Evolutionary conservation across 2,888 invertebrate genomes (phyloP).

Genomic region (Drosophila colorata): DNA sequence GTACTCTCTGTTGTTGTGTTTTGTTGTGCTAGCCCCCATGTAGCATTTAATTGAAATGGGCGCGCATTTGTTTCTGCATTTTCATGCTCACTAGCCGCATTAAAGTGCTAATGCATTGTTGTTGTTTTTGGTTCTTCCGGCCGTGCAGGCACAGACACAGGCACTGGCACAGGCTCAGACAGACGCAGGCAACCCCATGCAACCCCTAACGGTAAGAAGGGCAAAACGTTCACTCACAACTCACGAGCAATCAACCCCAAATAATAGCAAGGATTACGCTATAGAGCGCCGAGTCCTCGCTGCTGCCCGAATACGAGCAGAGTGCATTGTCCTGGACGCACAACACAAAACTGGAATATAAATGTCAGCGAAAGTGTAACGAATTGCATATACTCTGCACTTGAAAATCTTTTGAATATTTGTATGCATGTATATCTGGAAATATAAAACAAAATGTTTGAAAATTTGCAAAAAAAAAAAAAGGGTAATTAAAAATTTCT

Average conservation of each 20-base stretch:
- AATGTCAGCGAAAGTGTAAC: neutral
- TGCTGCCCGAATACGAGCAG: constrained; percentile 26
- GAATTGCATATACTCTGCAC: constrained; percentile 24
- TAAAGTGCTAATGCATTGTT: constrained; percentile 83
- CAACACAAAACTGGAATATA: constrained; percentile 22
- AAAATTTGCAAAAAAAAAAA: neutral
- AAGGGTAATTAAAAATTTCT: neutral
- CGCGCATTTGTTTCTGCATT: constrained; percentile 77
- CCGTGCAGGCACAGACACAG: constrained; percentile 1
- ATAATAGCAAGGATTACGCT: constrained; percentile 73
- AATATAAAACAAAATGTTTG: neutral
- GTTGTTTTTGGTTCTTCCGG: constrained; percentile 74
- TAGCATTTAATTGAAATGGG: constrained; percentile 81
- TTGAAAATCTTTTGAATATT: neutral
- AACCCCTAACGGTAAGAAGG: constrained; percentile 59
- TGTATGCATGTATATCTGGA: neutral
- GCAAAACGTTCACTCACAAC: constrained; percentile 44
- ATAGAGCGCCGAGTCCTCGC: constrained; percentile 39
- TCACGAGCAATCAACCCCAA: constrained; percentile 78
- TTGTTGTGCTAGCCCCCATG: constrained; percentile 54
- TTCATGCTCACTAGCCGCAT: constrained; percentile 77
- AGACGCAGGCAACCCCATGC: constrained; percentile 38
- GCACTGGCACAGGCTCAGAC: constrained; percentile 10
- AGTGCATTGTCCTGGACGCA: constrained; percentile 74
- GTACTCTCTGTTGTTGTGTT: constrained; percentile 20